Evolutionary conservation across 2,888 invertebrate genomes (phyloP).

Genomic region (Scelioninae gen. 1): DNA sequence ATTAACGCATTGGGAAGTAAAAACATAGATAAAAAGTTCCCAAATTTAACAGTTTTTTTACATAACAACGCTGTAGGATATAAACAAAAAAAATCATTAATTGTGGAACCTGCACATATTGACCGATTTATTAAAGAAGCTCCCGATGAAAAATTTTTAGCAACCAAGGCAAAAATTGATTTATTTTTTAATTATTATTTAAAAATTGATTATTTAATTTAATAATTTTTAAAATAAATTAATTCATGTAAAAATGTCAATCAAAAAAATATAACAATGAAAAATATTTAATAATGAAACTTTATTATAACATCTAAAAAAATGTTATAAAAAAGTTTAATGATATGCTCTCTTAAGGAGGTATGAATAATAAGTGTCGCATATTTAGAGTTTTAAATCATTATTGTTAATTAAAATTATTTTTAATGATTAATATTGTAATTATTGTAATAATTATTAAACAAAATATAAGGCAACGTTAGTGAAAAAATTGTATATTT

Average conservation of each 20-base stretch:
- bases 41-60: conserved; percentile 11
- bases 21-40: conserved; percentile 7
- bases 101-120: background rate
- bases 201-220: background rate
- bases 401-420: no score
- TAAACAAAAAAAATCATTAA: conserved; percentile 1
- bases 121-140: conserved; percentile 54
- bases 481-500: no score
- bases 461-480: no score
- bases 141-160: conserved; percentile 64
- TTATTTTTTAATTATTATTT: background rate
- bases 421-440: no score
- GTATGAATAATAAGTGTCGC: no score
- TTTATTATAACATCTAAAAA: no score
- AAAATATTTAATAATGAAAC: no score
- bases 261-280: no score
- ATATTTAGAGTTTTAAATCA: no score
- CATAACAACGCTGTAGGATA: conserved; percentile 1
- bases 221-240: background rate
- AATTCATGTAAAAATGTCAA: background rate
- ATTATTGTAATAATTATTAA: no score
- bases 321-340: no score
- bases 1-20: conserved; percentile 1
- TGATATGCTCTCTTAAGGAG: no score
- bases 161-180: background rate